Conservation (phyloP, 2,113 vertebrate genomes). For the Stigmatopora nigra region DNA sequence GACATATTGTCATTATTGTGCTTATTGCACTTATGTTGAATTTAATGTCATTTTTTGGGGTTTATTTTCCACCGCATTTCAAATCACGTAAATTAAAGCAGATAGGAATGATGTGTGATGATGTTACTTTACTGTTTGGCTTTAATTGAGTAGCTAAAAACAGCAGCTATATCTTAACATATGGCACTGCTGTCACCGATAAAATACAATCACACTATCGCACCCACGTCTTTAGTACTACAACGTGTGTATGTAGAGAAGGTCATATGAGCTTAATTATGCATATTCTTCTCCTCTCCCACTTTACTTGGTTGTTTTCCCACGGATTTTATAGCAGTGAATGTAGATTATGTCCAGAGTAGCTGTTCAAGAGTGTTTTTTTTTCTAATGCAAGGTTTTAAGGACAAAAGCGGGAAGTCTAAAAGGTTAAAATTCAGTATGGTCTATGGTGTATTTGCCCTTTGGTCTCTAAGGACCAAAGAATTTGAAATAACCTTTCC, state of each 20-base stretch:
- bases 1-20: no score
- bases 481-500: not conserved
- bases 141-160: constrained; percentile 22
- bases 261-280: constrained; percentile 10
- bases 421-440: not conserved
- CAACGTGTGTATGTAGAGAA: constrained; percentile 23
- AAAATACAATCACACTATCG: constrained; percentile 55
- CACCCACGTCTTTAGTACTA: constrained; percentile 42
- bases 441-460: not conserved
- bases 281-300: not conserved
- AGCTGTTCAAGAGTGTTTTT: no score
- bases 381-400: no score
- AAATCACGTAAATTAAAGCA: constrained; percentile 1
- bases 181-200: constrained; percentile 58
- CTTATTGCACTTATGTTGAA: no score
- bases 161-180: constrained; percentile 46
- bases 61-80: constrained; percentile 3
- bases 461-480: not conserved
- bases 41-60: no score
- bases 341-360: not conserved
- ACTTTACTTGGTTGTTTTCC: not conserved
- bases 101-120: constrained; percentile 11
- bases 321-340: not conserved
- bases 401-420: not conserved
- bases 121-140: constrained; percentile 24